Conservation (phyloP, 2,888 invertebrate genomes). For the Sipha maydis region DNA sequence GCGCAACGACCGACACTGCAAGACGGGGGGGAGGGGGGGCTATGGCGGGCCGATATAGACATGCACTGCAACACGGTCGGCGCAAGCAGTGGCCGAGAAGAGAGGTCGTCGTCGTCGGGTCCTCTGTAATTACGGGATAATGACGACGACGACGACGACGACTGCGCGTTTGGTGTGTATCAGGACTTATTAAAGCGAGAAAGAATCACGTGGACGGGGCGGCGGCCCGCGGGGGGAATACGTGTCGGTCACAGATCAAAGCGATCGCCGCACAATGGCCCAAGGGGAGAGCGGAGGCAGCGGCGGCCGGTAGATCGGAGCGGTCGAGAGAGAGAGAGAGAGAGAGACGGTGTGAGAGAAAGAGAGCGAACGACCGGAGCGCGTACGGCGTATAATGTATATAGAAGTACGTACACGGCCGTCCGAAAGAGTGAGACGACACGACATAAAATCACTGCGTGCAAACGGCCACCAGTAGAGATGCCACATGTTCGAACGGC, state of each 20-base stretch:
- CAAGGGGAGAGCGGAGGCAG: background rate
- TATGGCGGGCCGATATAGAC: too few species aligned
- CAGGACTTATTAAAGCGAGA: conserved; percentile 58
- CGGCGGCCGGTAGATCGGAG: background rate
- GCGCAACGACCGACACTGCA: background rate
- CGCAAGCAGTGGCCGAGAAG: background rate
- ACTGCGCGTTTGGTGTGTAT: conserved; percentile 35
- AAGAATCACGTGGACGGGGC: conserved; percentile 37
- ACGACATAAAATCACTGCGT: conserved; percentile 29
- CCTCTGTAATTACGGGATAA: conserved; percentile 61
- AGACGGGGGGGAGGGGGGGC: background rate
- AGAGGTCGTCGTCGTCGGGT: conserved; percentile 10
- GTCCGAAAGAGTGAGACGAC: background rate
- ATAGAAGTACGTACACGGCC: background rate
- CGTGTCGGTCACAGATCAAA: conserved; percentile 62
- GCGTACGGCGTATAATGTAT: background rate
- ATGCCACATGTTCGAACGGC: conserved; percentile 46
- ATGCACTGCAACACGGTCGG: background rate
- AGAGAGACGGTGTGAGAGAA: background rate
- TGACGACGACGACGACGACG: conserved; percentile 60
- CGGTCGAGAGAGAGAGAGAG: background rate
- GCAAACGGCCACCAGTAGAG: conserved; percentile 54
- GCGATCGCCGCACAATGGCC: conserved; percentile 61
- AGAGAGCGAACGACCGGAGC: background rate
- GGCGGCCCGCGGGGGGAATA: conserved; percentile 39